Evolutionary conservation across 1,140 invertebrate species (phyloP), one percentile per base, ranked within the genome.

Genomic region (Drosophila persimilis): DNA sequence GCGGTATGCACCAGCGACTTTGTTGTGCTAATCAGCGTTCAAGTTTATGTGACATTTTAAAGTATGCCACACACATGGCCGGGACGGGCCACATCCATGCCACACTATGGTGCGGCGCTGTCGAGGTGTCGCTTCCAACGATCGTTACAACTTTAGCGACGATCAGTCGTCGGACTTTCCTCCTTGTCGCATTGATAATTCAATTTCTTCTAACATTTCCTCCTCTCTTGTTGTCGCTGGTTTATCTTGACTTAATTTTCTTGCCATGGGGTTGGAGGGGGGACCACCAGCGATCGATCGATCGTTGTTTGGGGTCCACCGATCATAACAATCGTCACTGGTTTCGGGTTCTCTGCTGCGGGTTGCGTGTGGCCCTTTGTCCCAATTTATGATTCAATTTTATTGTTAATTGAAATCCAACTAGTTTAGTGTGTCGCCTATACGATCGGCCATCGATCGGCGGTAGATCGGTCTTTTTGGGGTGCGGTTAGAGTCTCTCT

Each of bases 321-420:
- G 77, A 88, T 86, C 81, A 88, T 81, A 88, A 86, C 81, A 86
- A 81, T 83, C 77, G 77, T 86, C 80, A 75, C 71, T 39, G 60
- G 35, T 24, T 39, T 20, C 20, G 62, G 56, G 35, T 39, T 39
- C 35, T 39, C 35, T 62, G 79, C 63, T 81, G 79, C 79, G 79
- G 79, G 80, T 26, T 84, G 80, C 65, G 80, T 84, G 80, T 84
- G 80, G 80, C 83, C 63, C 62, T 76, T 77, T 76, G 20, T 41
- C 55, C 66, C 70, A 51, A 78, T 86, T 90, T 90, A 90, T 90
- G 83, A 64, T 90, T 90, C 84, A 88, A 73, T 90, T 90, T 90
- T 86, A 90, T 90, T 90, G 86, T 90, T 90, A 90, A 90, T 90
- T 90, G 86, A 90, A 90, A 90, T 73, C 74, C 88, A 90, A 90